Conservation (phyloP, 2,113 vertebrate species). For the Ctenomys sociabilis region DNA sequence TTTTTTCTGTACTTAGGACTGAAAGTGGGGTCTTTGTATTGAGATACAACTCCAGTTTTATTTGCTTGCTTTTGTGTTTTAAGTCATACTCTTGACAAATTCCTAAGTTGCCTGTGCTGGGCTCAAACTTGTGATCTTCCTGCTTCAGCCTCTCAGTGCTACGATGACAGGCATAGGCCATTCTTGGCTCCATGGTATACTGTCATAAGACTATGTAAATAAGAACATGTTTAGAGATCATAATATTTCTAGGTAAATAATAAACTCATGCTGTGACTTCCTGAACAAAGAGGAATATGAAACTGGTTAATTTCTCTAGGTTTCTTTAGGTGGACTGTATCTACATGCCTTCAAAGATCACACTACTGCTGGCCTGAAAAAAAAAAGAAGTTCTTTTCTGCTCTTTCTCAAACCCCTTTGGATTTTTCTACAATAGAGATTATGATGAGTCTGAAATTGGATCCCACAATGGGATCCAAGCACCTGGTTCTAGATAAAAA, state of each 20-base stretch:
- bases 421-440: not conserved
- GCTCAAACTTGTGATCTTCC: not conserved
- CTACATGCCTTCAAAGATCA: not conserved
- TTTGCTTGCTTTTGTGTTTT: not conserved
- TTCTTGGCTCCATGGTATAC: not conserved
- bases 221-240: not conserved
- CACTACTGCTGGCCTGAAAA: too few relatives aligned
- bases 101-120: not conserved
- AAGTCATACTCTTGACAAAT: not conserved
- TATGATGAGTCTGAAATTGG: not conserved
- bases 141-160: not conserved
- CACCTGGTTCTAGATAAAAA: not conserved
- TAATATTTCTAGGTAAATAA: constrained; percentile 16
- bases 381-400: not conserved
- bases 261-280: not conserved
- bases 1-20: not conserved
- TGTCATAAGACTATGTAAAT: not conserved
- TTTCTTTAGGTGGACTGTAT: not conserved
- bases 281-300: not conserved
- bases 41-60: not conserved
- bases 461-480: not conserved
- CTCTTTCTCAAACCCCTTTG: not conserved
- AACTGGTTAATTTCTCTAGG: not conserved
- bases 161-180: not conserved
- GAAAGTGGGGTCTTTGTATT: not conserved